phyloP scores from a whole-genome alignment of 1,140 invertebrate genomes.

The Mercenaria mercenaria region DNA sequence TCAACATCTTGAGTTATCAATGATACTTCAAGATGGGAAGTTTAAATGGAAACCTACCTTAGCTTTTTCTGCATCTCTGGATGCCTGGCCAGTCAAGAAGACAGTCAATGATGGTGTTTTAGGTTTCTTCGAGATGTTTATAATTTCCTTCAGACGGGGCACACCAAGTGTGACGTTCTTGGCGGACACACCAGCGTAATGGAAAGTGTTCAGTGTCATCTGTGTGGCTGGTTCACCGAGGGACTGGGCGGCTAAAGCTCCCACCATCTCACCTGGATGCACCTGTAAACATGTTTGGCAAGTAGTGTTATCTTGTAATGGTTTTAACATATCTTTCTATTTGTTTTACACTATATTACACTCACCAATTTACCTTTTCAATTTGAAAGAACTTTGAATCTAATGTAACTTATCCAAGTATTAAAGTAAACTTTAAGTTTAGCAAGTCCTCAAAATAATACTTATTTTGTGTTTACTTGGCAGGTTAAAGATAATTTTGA shows the following conservation, averaged over 20 bases:
- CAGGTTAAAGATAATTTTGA: too few relatives aligned
- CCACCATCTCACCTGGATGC: slow-evolving; percentile 99
- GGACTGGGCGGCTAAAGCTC: slow-evolving; percentile 98
- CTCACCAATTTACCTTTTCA: too few relatives aligned
- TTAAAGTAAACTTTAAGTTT: too few relatives aligned
- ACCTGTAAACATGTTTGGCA: slow-evolving; percentile 83
- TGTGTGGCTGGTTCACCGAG: slow-evolving; percentile 99
- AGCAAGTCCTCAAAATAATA: too few relatives aligned
- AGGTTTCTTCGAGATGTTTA: slow-evolving; percentile 99
- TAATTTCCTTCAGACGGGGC: slow-evolving; percentile 97
- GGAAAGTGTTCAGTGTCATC: slow-evolving; percentile 99
- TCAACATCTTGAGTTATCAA: too few relatives aligned
- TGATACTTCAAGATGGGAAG: too few relatives aligned
- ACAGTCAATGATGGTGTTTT: slow-evolving; percentile 99
- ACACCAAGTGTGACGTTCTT: slow-evolving; percentile 99
- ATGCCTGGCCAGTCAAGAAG: slow-evolving; percentile 97
- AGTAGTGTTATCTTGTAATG: too few relatives aligned
- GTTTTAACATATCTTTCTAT: too few relatives aligned
- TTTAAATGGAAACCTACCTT: slow-evolving; percentile 91
- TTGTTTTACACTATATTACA: too few relatives aligned
- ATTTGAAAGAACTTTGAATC: too few relatives aligned
- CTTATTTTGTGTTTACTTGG: too few relatives aligned
- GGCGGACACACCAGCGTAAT: slow-evolving; percentile 99
- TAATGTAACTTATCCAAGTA: too few relatives aligned
- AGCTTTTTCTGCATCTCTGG: slow-evolving; percentile 99